Evolutionary conservation across 2,113 vertebrate genomes (phyloP), one percentile per base, ranked within the genome.

Genomic region (Callipepla californica): DNA sequence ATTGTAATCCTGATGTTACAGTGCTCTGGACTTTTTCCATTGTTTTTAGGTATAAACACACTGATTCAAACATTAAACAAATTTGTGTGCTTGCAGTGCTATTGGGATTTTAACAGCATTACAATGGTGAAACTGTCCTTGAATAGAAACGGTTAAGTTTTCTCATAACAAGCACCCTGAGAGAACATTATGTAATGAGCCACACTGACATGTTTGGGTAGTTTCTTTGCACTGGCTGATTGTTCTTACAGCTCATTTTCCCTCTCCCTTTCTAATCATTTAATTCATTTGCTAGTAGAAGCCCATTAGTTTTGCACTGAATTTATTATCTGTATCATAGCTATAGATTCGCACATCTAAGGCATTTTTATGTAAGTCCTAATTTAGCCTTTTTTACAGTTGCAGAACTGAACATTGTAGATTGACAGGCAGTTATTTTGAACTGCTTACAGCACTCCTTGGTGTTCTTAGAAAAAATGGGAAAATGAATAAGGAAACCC

Each of bases 361-460:
- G 26, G 36, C n/a, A n/a, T 81, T 94, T 90, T 90, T 92, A 20
- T 70, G 92, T 47, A 89, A 91, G 42, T 76, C 74, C 95, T 91
- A 88, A 91, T 92, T 96, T 94, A 94, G 74, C 48, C 63, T 95
- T 96, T 92, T 95, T 85, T 90, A n/a, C 36, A 51, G 34, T 84
- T 91, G 61, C 75, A 95, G 77, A 77, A 95, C 11, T 80, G 87
- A 94, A 85, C 68, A 47, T 55, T 81, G 34, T 63, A 74, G 59
- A 89, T 92, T 95, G 95, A 94, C 93, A 97, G 62, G 62, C 70
- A 88, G 65, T 93, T 95, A 96, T 96, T 97, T 96, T 83, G 92
- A 94, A 91, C 53, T 76, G 76, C 62, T 77, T 85, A 72, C 53
- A 65, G 30, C 38, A 36, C 40, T 95, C 45, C 72, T 92, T 70